These are phyloP conservation scores for Lampris megalopsis DNA, from an alignment of 2,113 vertebrate genomes.

Conservation along the genomic window DNA sequence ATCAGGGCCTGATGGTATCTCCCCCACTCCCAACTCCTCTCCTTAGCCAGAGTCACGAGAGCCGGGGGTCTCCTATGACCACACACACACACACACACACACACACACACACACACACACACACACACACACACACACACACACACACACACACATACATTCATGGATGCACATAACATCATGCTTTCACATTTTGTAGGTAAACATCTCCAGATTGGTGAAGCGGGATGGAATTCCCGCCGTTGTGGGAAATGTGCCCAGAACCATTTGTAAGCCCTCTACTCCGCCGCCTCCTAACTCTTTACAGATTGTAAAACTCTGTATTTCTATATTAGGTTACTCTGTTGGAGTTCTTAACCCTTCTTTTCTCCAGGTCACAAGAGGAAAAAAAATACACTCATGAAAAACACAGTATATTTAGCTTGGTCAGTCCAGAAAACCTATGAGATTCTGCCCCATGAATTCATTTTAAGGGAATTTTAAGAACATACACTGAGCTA, in stretches of 20 bases:
- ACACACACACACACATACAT: slow-evolving; percentile 3
- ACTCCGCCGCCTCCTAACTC: slow-evolving; percentile 67
- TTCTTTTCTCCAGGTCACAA: slow-evolving; percentile 44
- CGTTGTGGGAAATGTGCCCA: slow-evolving; percentile 78
- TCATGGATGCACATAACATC: slow-evolving; percentile 38
- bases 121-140: slow-evolving; percentile 56
- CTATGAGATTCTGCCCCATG: slow-evolving; percentile 20
- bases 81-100: slow-evolving; percentile 68
- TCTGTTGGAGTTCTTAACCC: slow-evolving; percentile 41
- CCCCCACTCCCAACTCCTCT: slow-evolving; percentile 77
- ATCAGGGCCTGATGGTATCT: slow-evolving; percentile 83
- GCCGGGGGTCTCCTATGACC: slow-evolving; percentile 81
- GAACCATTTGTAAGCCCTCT: slow-evolving; percentile 75
- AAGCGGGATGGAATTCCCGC: slow-evolving; percentile 74
- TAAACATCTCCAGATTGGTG: slow-evolving; percentile 83
- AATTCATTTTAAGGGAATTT: slow-evolving; percentile 21
- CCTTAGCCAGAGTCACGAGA: slow-evolving; percentile 79
- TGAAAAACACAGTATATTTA: slow-evolving; percentile 28
- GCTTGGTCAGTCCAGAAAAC: slow-evolving; percentile 22
- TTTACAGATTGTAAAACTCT: slow-evolving; percentile 75
- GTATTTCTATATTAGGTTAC: slow-evolving; percentile 67
- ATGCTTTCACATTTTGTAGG: slow-evolving; percentile 77
- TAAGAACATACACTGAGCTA: not conserved
- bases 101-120: slow-evolving; percentile 10
- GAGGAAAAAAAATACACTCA: slow-evolving; percentile 28